Percentiles rank a stretch among this genome's conserved stretches.
Conservation (phyloP, 2,797 vertebrate species). For the Pseudomugil gertrudae region DNA sequence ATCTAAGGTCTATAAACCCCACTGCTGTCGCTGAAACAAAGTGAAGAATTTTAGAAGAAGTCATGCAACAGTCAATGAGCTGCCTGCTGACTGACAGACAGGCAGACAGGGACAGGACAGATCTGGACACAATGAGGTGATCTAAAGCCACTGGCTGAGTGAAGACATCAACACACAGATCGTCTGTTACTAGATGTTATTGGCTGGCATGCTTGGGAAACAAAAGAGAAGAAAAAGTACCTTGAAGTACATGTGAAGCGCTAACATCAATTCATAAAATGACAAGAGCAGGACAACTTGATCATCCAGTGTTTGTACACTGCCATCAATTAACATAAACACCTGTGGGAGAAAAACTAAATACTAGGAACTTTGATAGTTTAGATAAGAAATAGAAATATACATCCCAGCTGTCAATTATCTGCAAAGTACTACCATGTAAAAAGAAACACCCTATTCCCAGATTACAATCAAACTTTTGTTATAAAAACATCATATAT, state of each 20-base stretch:
- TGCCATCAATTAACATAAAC: constrained; percentile 1
- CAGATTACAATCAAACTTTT: constrained; percentile 8
- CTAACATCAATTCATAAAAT: constrained; percentile 1
- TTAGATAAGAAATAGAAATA: constrained; percentile 14
- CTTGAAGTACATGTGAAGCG: constrained; percentile 1
- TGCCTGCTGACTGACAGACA: constrained; percentile 62
- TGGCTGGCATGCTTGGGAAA: constrained; percentile 60
- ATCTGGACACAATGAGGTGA: constrained; percentile 68
- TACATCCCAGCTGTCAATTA: constrained; percentile 13
- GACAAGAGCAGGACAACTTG: neutral
- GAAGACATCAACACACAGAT: constrained; percentile 72
- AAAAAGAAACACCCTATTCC: neutral
- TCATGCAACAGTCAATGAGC: constrained; percentile 76
- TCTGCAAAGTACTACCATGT: constrained; percentile 3
- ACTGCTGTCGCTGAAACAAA: constrained; percentile 48
- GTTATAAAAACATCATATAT: constrained; percentile 7
- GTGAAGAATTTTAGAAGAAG: constrained; percentile 57
- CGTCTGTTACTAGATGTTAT: constrained; percentile 49
- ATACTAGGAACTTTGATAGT: constrained; percentile 1
- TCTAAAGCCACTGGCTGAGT: constrained; percentile 51
- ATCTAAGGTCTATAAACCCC: constrained; percentile 35
- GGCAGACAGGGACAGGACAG: constrained; percentile 53
- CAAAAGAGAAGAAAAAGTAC: constrained; percentile 21
- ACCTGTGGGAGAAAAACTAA: constrained; percentile 1
- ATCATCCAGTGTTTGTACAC: constrained; percentile 3